These are phyloP conservation scores for Zele albiditarsus DNA, from an alignment of 2,888 invertebrate species.

Conservation along the genomic window DNA sequence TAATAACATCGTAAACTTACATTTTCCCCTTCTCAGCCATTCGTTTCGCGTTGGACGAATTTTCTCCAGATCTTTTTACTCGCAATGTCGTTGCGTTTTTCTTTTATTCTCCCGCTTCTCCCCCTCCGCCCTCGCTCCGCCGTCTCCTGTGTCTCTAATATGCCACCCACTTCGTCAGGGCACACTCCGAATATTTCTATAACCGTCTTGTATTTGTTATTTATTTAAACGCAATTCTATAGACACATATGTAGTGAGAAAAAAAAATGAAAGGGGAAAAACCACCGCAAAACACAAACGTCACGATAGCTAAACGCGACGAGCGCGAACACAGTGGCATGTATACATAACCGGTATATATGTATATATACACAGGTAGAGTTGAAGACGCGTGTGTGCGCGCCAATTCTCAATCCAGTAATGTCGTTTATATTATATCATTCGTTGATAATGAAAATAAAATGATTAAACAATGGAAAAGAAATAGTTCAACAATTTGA, in stretches of 20 bases:
- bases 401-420: conserved; percentile 32
- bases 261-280: conserved; percentile 14
- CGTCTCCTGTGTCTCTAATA: not conserved
- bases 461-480: not conserved
- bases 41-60: conserved; percentile 34
- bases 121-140: conserved; percentile 16
- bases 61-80: conserved; percentile 19
- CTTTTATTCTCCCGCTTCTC: conserved; percentile 17
- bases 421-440: not conserved
- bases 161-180: not conserved
- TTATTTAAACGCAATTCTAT: not conserved
- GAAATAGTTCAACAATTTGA: not conserved
- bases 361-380: conserved; percentile 36
- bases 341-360: conserved; percentile 22
- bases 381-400: conserved; percentile 42
- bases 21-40: conserved; percentile 65
- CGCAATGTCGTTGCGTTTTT: conserved; percentile 24
- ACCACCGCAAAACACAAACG: conserved; percentile 36
- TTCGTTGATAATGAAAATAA: not conserved
- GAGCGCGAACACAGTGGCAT: conserved; percentile 37
- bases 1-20: conserved; percentile 53
- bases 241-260: not conserved
- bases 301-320: conserved; percentile 28
- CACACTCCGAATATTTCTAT: conserved; percentile 24
- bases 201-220: not conserved